Evolutionary conservation across 2,888 invertebrate species (phyloP).

Genomic region (Proisotoma minuta): DNA sequence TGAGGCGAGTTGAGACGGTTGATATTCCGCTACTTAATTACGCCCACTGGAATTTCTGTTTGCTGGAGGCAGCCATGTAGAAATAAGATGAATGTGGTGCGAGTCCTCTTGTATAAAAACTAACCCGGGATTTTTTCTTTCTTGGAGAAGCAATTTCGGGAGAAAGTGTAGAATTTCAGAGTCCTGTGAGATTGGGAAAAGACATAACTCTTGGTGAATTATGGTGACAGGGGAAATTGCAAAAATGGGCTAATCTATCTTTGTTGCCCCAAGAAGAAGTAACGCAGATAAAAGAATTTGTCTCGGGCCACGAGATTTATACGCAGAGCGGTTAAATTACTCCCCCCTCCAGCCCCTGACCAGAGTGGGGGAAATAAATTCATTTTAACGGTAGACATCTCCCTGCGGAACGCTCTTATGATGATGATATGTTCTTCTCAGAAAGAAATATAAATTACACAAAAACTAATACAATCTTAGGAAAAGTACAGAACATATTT

Average conservation of each 20-base stretch:
- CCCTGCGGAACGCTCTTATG: no score
- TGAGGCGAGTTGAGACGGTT: no score
- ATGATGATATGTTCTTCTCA: no score
- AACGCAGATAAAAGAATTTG: conserved; percentile 49
- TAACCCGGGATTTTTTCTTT: conserved; percentile 20
- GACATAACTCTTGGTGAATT: conserved; percentile 79
- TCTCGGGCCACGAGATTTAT: conserved; percentile 48
- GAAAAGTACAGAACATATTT: neutral
- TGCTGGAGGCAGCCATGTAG: no score
- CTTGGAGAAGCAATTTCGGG: conserved; percentile 22
- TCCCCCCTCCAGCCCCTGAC: no score
- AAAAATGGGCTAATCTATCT: conserved; percentile 87
- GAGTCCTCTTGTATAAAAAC: no score
- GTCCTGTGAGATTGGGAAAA: conserved; percentile 49
- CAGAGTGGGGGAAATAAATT: no score
- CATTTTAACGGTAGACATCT: no score
- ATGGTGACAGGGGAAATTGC: conserved; percentile 89
- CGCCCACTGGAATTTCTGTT: no score
- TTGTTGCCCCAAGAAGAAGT: conserved; percentile 59
- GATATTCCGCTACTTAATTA: no score
- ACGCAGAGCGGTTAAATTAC: no score
- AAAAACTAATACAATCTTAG: conserved; percentile 2
- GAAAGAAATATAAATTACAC: neutral
- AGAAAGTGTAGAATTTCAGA: conserved; percentile 21
- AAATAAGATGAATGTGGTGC: conserved; percentile 43